A percentile compares a stretch with the other conserved stretches of the same genome.
phyloP scores from a whole-genome alignment of 2,888 invertebrate genomes.

The Eupithecia vulgata region DNA sequence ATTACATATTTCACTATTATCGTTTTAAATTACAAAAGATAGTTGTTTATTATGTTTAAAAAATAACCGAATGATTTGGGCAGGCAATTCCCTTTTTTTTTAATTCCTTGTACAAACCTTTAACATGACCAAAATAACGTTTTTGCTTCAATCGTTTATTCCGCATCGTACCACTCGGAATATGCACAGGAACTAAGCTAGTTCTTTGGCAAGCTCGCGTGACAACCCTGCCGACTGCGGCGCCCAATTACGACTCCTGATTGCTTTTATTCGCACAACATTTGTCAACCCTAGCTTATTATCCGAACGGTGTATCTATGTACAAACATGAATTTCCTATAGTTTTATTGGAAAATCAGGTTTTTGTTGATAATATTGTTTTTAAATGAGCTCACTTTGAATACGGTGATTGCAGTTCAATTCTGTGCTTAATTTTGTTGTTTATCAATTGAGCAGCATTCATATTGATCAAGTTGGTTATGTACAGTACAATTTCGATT shows the following conservation, averaged over 20 bases:
- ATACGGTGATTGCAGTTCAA: not conserved
- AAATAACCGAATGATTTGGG: not conserved
- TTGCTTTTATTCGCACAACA: constrained; percentile 60
- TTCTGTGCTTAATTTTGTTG: not conserved
- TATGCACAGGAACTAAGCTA: not conserved
- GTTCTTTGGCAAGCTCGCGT: constrained; percentile 11
- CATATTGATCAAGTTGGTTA: not conserved
- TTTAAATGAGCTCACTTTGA: constrained; percentile 15
- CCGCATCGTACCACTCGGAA: constrained; percentile 4
- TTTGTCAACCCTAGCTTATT: constrained; percentile 60
- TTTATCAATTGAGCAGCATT: not conserved
- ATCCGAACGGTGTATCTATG: constrained; percentile 44
- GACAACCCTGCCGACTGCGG: constrained; percentile 39
- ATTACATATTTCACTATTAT: not conserved
- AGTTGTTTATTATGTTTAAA: not conserved
- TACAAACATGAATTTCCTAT: constrained; percentile 41
- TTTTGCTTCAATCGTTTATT: not conserved
- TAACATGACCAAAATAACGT: not conserved
- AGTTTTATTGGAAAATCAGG: constrained; percentile 17
- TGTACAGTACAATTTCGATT: not conserved
- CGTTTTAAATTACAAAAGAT: not conserved
- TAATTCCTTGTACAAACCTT: not conserved
- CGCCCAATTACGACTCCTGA: constrained; percentile 57
- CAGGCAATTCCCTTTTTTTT: not conserved
- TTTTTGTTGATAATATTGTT: constrained; percentile 12